Base-by-base conservation (phyloP, 2,888 invertebrate species). In the Stenodema calcarata region DNA sequence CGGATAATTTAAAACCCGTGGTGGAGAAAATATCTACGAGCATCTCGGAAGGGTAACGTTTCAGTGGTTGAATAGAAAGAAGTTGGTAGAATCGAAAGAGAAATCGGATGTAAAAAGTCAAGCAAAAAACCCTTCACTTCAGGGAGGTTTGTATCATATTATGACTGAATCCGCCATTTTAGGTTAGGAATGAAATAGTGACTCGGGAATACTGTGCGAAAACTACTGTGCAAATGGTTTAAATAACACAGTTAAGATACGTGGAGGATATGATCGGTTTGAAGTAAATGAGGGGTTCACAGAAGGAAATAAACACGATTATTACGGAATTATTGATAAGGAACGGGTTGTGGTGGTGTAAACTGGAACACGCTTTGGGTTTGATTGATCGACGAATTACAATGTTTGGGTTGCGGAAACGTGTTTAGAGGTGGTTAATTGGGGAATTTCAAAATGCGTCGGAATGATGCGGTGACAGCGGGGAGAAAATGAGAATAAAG, bases 121-220 rank as follows among this genome's bases (percentile, higher is more conserved):
- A 62, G 23, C 0, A 62, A 62, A 62, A 62, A 62, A 35, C 35
- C 62, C 54, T 54, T 54, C 54, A 54, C 54, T 62, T 62, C 50
- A n/a, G 62, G 62, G 23, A 27, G 62, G 62, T 62, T 62, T 62
- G 23, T 62, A 62, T 62, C 62, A 23, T n/a, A 78, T 78, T 78
- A 78, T 44, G 78, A 41, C 42, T 44, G 80, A 80, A 82, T 82
- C 82, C 82, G 82, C 82, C 82, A 82, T 82, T 82, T 82, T 82
- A 82, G 82, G 82, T 82, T 82, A 82, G 82, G 82, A 62, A 82
- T 50, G 80, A 80, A 50, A 54, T 54, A 80, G 80, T 80, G 54
- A 23, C 1, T 69, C 23, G 12, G 2, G 35, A 35, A 7, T 35
- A 35, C 2, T 4, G 7, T 35, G 7, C 7, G 2, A 35, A 35